These are phyloP conservation scores for Nasonia vitripennis DNA, from an alignment of 1,140 invertebrate genomes.

Conservation along the genomic window DNA sequence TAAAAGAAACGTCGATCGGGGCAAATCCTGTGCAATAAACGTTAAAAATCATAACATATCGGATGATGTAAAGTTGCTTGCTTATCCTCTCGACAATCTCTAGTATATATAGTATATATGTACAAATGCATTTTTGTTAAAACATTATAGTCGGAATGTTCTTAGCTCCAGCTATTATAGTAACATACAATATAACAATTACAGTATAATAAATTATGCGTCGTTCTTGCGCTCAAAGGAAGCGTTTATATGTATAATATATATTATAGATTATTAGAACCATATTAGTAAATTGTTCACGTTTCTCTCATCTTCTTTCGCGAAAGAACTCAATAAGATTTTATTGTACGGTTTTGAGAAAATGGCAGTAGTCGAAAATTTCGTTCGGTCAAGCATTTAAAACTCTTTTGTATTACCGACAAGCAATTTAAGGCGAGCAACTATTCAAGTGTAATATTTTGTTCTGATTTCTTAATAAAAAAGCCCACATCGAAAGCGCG, in stretches of 20 bases:
- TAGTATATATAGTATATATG: neutral
- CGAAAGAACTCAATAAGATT: neutral
- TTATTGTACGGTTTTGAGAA: constrained; percentile 14
- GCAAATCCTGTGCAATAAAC: neutral
- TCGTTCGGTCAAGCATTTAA: neutral
- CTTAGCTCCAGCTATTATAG: neutral
- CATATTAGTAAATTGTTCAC: neutral
- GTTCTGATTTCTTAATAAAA: neutral
- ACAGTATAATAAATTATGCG: constrained; percentile 24
- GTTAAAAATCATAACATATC: neutral
- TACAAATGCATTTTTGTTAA: constrained; percentile 6
- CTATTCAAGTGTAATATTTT: neutral
- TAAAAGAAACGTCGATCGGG: neutral
- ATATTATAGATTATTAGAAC: constrained; percentile 6
- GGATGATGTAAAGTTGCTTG: neutral
- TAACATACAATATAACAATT: constrained; percentile 28
- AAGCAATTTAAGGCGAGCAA: neutral
- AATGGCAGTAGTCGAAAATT: constrained; percentile 18
- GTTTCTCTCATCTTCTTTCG: neutral
- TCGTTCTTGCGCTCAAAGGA: neutral
- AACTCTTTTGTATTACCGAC: neutral
- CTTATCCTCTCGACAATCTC: neutral
- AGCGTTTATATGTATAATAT: neutral
- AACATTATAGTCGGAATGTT: constrained; percentile 17
- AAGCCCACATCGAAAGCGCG: neutral